Conservation (phyloP, 2,888 invertebrate genomes). For the Pseudococcus viburni region DNA sequence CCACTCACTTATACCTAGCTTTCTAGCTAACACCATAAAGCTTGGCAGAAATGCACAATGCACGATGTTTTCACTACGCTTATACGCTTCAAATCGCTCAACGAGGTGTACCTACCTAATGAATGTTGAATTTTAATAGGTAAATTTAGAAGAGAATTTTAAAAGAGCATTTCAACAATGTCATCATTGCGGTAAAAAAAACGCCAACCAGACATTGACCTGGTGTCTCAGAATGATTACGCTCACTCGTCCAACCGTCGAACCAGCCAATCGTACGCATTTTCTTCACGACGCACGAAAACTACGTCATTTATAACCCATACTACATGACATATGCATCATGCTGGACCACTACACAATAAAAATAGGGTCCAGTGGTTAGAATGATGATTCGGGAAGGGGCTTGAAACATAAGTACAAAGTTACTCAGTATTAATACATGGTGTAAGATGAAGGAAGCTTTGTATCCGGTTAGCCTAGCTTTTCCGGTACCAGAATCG, state of each 20-base stretch:
- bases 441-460: background rate
- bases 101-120: too few relatives aligned
- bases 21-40: too few relatives aligned
- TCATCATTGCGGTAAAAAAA: constrained; percentile 59
- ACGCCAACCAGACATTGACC: constrained; percentile 52
- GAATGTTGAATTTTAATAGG: constrained; percentile 70
- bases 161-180: constrained; percentile 71
- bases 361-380: constrained; percentile 49
- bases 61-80: too few relatives aligned
- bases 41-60: too few relatives aligned
- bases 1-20: too few relatives aligned
- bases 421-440: constrained; percentile 12
- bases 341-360: background rate
- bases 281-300: constrained; percentile 59
- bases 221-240: constrained; percentile 63
- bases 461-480: background rate
- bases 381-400: background rate
- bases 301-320: constrained; percentile 61
- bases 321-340: constrained; percentile 51
- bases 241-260: constrained; percentile 61
- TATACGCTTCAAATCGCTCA: too few relatives aligned
- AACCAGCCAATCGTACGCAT: constrained; percentile 61
- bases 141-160: constrained; percentile 74
- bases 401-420: background rate
- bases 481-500: background rate